Conservation (phyloP, 2,888 invertebrate species). For the Bombylius discolor region DNA sequence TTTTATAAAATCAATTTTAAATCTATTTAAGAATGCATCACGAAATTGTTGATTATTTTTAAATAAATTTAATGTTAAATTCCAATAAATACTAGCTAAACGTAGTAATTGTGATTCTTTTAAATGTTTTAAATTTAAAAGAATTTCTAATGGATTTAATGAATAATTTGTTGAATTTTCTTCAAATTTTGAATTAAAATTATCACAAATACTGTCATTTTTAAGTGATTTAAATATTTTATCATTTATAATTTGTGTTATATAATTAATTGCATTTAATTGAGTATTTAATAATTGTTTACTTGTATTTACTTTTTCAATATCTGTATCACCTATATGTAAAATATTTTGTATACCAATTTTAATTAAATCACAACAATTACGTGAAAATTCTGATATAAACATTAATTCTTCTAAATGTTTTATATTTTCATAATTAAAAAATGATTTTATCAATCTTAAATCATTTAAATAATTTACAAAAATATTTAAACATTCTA, state of each 20-base stretch:
- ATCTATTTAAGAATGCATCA: conserved; percentile 20
- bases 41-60: conserved; percentile 30
- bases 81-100: conserved; percentile 31
- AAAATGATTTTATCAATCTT: conserved; percentile 30
- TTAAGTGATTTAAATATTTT: background rate
- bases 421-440: conserved; percentile 30
- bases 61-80: conserved; percentile 29
- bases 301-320: conserved; percentile 25
- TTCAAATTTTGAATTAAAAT: no score
- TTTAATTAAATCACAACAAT: conserved; percentile 31
- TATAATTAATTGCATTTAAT: conserved; percentile 16
- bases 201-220: no score
- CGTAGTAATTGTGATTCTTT: conserved; percentile 11
- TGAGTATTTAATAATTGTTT: conserved; percentile 28
- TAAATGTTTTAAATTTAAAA: background rate
- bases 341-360: conserved; percentile 33
- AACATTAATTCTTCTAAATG: conserved; percentile 28
- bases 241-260: conserved; percentile 8
- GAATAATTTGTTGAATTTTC: no score
- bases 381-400: conserved; percentile 27
- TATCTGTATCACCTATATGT: conserved; percentile 27
- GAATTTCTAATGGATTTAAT: background rate
- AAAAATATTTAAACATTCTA: conserved; percentile 31
- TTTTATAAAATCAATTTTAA: no score
- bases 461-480: conserved; percentile 31